Base-by-base conservation (phyloP, 2,888 invertebrate genomes). In the Drosophila parthenogenetica region DNA sequence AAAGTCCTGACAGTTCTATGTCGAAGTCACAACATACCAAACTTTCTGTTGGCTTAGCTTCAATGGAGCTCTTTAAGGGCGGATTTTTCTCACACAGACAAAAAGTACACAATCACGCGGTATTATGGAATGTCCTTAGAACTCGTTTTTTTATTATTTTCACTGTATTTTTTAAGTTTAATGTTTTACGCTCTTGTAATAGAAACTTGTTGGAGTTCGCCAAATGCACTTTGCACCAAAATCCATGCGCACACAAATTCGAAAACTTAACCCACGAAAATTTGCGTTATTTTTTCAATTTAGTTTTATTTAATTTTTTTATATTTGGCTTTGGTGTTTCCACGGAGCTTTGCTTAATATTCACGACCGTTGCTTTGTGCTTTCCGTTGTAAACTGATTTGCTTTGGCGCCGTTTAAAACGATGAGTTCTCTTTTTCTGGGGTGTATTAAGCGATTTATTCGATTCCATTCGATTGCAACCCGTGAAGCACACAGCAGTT, bases 311-410 rank as follows among this genome's bases (percentile, higher is more conserved):
- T 43, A 29, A 43, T 19, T 35, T 17, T 35, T 42, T 54, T 39
- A 2, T 13, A 13, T 11, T 35, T 13, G 35, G 35, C 1, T 59
- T 32, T 29, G n/a, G 29, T 40, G 22, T 62, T 73, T 62, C 39
- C 58, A 49, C 77, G 70, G 74, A 79, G 73, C 79, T 82, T 74
- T 74, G 77, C 70, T 79, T 59, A 79, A 68, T 73, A 79, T 79
- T 73, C 74, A 89, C 91, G 90, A 91, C 92, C 91, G 91, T 89
- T 81, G 87, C 81, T 89, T 89, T 90, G 90, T 90, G 92, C 90
- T 91, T 91, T 90, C 90, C 89, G 90, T 89, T 90, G 86, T 89
- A 91, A 90, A 92, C 91, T 92, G 90, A 91, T 70, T 69, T 61
- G 83, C 69, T 82, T 87, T 87, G 69, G 79, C 84, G 87, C 81